Conservation (phyloP, 1,140 invertebrate genomes). For the Drosophila athabasca region DNA sequence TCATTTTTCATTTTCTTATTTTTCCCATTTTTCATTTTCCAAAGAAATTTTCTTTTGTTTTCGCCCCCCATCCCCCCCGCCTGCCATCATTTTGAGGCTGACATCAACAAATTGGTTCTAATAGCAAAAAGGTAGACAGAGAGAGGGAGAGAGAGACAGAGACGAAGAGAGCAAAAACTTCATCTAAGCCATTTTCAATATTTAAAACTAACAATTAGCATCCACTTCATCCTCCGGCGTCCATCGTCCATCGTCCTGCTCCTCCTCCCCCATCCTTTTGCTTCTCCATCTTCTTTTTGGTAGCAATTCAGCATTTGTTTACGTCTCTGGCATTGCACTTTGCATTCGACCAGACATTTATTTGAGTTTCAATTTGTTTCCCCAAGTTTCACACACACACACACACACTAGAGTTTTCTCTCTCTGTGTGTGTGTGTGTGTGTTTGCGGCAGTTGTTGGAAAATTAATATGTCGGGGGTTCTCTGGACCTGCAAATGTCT, state of each 20-base stretch:
- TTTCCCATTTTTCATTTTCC: constrained; percentile 2
- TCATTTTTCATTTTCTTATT: constrained; percentile 12
- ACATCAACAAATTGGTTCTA: constrained; percentile 28
- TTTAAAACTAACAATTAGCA: constrained; percentile 64
- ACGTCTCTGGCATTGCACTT: constrained; percentile 29
- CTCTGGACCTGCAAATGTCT: constrained; percentile 73
- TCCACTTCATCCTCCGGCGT: neutral
- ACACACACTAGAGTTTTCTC: no score
- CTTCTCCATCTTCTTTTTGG: constrained; percentile 3
- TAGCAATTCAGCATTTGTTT: constrained; percentile 33
- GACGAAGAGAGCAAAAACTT: constrained; percentile 8
- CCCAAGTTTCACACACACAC: constrained; percentile 54
- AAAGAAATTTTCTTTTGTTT: constrained; percentile 4
- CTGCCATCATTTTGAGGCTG: neutral
- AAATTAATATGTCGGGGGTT: constrained; percentile 71
- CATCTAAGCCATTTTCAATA: constrained; percentile 54
- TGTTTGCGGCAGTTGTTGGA: constrained; percentile 63
- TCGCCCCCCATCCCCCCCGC: neutral
- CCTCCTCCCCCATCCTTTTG: neutral
- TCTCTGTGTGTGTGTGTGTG: constrained; percentile 37
- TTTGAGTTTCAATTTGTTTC: constrained; percentile 68
- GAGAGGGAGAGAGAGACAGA: neutral
- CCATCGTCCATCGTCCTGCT: no score
- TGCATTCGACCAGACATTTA: constrained; percentile 58
- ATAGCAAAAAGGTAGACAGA: constrained; percentile 22